Base-by-base conservation (phyloP, 1,140 invertebrate genomes). In the Melitaea cinxia region DNA sequence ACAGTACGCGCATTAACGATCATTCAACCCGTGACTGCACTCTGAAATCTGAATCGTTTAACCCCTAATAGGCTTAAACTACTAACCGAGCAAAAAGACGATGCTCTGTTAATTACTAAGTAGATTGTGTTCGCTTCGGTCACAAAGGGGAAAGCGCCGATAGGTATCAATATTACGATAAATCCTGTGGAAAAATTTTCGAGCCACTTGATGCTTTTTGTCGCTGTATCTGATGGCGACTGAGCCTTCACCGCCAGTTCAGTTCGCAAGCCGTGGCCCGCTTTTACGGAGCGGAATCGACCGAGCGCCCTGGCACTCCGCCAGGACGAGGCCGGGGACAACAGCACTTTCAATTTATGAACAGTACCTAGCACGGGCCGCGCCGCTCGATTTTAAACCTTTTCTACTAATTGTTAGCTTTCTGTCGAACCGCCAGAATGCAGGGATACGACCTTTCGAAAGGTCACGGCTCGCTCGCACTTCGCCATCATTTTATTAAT, bases 341-440 rank as follows among this genome's bases (percentile, higher is more conserved):
- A 42, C 26, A 70, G 68, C 66, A 75, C 75, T 80, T 80, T 78
- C 77, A 78, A 82, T 78, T 77, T 69, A 73, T 65, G 63, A 77
- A 77, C 73, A 72, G 73, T 75, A 75, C 73, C 72, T 65, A 77
- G 65, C 17, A 77, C 69, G 58, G 73, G 42, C 39, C 67, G 47
- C 62, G 70, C 56, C 52, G 37, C 54, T 33, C 53, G 66, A 47
- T 58, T 73, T 71, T 62, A 69, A 71, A 52, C 45, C 60, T 12
- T 42, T 42, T 37, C 67, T 55, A 57, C 23, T 57, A 57, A 57
- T 57, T 57, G 42, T 10, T 12, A 47, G 42, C 42, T 21, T 47
- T 6, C 21, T 12, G 21, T 23, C 10, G n/a, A 47, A 17, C n/a
- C 42, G 2, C 4, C 12, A n/a, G 5, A 7, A 37, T 9, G 7